Conservation (phyloP, 2,888 invertebrate genomes). For the Acronicta psi region DNA sequence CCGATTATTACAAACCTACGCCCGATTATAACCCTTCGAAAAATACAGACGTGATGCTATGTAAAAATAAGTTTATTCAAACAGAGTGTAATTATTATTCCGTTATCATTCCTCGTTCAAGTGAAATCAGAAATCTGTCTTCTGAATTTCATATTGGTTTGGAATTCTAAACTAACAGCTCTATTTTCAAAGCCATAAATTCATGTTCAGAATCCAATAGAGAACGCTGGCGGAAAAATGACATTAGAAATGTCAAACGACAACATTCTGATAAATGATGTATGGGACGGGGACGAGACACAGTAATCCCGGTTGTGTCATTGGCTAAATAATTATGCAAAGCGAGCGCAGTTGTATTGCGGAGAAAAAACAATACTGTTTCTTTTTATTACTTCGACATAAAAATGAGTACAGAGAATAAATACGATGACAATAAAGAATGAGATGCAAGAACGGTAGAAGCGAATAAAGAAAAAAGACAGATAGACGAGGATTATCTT, state of each 20-base stretch:
- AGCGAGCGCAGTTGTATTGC: slow-evolving; percentile 26
- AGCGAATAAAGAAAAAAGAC: background rate
- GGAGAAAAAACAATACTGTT: slow-evolving; percentile 27
- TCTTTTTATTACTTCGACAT: slow-evolving; percentile 31
- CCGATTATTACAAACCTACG: too few relatives aligned
- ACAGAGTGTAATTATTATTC: slow-evolving; percentile 1
- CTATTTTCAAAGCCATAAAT: slow-evolving; percentile 50
- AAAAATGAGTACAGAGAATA: slow-evolving; percentile 4
- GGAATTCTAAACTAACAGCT: slow-evolving; percentile 26
- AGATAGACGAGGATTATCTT: background rate
- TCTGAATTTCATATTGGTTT: slow-evolving; percentile 33
- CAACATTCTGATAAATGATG: slow-evolving; percentile 48
- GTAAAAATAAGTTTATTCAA: too few relatives aligned
- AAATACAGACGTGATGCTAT: too few relatives aligned
- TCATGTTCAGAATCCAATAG: slow-evolving; percentile 49
- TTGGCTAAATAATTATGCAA: slow-evolving; percentile 48
- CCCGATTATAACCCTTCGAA: too few relatives aligned
- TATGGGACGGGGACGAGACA: slow-evolving; percentile 39
- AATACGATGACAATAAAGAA: slow-evolving; percentile 15
- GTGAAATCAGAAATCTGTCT: slow-evolving; percentile 39
- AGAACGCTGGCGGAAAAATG: slow-evolving; percentile 41
- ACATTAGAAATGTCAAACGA: slow-evolving; percentile 52
- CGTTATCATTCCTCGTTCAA: slow-evolving; percentile 16
- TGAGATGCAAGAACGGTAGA: slow-evolving; percentile 1
- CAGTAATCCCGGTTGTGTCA: slow-evolving; percentile 50